Evolutionary conservation across 2,113 vertebrate species (phyloP), one percentile per base, ranked within the genome.

Genomic region (Tympanuchus pallidicinctus): DNA sequence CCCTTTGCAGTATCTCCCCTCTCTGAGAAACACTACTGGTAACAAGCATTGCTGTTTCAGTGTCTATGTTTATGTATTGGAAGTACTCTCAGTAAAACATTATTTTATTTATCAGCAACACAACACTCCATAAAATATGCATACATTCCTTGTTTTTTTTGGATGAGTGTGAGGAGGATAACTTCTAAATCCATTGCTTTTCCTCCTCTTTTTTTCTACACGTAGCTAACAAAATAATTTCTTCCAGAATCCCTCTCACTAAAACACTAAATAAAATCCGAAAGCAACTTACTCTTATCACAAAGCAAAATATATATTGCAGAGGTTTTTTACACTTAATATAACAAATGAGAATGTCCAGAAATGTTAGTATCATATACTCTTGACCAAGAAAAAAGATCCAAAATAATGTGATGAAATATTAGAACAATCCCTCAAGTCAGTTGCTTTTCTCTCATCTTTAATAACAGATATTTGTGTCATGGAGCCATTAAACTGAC

Each of bases 31-130:
- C 50, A 63, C 24, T 66, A 95, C 74, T 3, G 66, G 13, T 82
- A 61, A 89, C 73, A 83, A 77, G 50, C 28, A 15, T 28, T 54
- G 17, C 27, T 54, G 27, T 54, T 60, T 59, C 65, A 50, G 25
- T 32, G 36, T 32, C 60, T 27, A 73, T 28, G 56, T 54, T 63
- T 66, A 54, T 40, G 43, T 27, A 60, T 64, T 70, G 27, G 45
- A 92, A 82, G 48, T 19, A 16, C 8, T 67, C 38, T 88, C 64
- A 65, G 48, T 56, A 79, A 82, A 82, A 79, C 6, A 70, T 43
- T 78, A 22, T 63, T 28, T 90, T 87, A 82, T 50, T 91, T 92
- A 79, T 50, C 60, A 73, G 78, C 11, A 96, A 92, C 32, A 73
- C 78, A 70, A 89, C 54, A 34, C 17, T 64, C 63, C 21, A 63